These are phyloP conservation scores for Caretta caretta DNA, from an alignment of 2,113 vertebrate genomes.

Conservation along the genomic window DNA sequence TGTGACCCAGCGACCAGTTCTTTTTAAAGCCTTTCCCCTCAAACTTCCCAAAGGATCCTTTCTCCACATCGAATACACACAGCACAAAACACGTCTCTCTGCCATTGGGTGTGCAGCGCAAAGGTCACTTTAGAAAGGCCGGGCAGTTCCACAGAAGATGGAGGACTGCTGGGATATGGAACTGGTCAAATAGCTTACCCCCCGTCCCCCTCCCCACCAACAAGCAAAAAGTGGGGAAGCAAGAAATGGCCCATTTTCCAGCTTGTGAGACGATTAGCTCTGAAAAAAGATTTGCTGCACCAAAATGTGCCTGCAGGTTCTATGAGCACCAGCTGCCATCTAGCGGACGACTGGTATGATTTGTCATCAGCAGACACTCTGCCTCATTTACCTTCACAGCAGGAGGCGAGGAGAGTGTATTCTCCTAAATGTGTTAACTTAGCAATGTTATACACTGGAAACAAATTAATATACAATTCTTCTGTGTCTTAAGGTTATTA, in stretches of 20 bases:
- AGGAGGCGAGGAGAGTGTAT: constrained; percentile 63
- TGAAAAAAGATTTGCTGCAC: constrained; percentile 40
- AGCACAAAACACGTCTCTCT: not conserved
- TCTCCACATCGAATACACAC: not conserved
- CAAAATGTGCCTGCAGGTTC: constrained; percentile 46
- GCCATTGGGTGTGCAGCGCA: fast-evolving
- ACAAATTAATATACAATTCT: constrained; percentile 83
- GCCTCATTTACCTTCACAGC: constrained; percentile 76
- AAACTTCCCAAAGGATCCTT: not conserved
- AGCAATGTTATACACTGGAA: constrained; percentile 70
- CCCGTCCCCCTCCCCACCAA: constrained; percentile 37
- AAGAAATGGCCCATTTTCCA: constrained; percentile 72
- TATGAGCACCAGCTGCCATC: constrained; percentile 81
- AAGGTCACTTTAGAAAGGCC: not conserved
- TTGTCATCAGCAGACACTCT: not conserved
- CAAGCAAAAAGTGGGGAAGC: constrained; percentile 59
- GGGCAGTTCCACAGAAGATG: constrained; percentile 38
- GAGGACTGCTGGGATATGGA: not conserved
- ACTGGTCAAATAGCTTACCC: constrained; percentile 9
- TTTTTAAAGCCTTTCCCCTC: not conserved
- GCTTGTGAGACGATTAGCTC: constrained; percentile 67
- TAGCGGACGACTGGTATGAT: constrained; percentile 64
- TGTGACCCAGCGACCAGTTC: not conserved
- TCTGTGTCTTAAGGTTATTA: constrained; percentile 82
- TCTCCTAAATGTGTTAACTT: constrained; percentile 77